Conservation (phyloP, 2,797 vertebrate genomes). For the Parotocinclus haroldoi region DNA sequence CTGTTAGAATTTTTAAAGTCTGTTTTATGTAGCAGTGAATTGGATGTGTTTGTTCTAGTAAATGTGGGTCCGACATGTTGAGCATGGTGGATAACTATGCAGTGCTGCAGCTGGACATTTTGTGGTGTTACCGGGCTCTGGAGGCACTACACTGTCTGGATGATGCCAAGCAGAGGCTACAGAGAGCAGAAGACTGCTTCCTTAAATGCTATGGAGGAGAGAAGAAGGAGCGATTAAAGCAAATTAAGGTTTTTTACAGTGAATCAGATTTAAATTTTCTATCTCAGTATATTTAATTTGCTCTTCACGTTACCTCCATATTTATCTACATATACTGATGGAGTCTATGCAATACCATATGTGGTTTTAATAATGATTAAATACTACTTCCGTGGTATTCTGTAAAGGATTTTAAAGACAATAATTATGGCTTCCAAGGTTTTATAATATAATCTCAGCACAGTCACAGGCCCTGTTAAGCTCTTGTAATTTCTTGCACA, state of each 20-base stretch:
- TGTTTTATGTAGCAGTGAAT: not conserved
- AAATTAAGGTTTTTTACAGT: conserved; percentile 79
- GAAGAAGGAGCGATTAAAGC: conserved; percentile 75
- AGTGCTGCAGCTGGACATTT: conserved; percentile 92
- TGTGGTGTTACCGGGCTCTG: conserved; percentile 89
- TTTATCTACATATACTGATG: too few species aligned
- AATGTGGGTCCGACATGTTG: conserved; percentile 78
- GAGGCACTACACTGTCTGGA: conserved; percentile 83
- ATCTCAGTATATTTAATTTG: too few species aligned
- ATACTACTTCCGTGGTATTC: too few species aligned
- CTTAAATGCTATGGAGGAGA: conserved; percentile 85
- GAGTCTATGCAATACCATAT: too few species aligned
- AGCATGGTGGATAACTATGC: conserved; percentile 87
- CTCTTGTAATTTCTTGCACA: too few species aligned
- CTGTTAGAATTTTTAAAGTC: conserved; percentile 28
- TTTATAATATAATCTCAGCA: too few species aligned
- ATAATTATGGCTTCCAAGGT: too few species aligned
- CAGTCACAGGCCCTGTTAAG: too few species aligned
- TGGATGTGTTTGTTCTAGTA: conserved; percentile 59
- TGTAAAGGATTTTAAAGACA: too few species aligned
- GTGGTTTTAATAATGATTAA: too few species aligned
- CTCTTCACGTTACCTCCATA: too few species aligned
- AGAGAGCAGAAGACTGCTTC: conserved; percentile 82
- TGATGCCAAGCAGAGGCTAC: conserved; percentile 78
- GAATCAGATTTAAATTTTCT: too few species aligned